Evolutionary conservation across 1,140 invertebrate species (phyloP).

Genomic region (Camponotus floridanus): DNA sequence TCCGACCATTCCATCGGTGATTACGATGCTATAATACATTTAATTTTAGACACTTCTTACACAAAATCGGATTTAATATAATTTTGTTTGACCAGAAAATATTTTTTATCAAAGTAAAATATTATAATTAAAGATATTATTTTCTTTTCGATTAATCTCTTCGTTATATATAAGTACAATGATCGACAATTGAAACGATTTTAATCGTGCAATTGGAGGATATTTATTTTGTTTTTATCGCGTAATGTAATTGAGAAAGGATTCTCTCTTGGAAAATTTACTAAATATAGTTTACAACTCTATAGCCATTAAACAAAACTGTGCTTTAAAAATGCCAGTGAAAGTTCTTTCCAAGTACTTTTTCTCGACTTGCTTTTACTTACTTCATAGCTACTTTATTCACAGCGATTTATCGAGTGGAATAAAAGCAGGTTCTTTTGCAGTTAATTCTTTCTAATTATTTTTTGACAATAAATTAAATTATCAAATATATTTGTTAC

Average conservation of each 20-base stretch:
- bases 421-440: not conserved
- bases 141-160: not conserved
- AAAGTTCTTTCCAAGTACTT: not conserved
- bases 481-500: not conserved
- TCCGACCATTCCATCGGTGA: constrained; percentile 15
- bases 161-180: not conserved
- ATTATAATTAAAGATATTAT: not conserved
- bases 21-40: constrained; percentile 37
- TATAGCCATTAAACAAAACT: not conserved
- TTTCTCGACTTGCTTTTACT: not conserved
- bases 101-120: constrained; percentile 30
- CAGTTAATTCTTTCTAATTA: not conserved
- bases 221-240: not conserved
- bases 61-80: constrained; percentile 13
- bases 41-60: constrained; percentile 6
- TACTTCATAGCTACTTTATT: not conserved
- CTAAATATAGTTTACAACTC: not conserved
- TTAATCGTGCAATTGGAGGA: not conserved
- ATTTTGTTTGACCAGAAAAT: not conserved
- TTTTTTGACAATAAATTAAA: not conserved
- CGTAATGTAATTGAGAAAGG: too few relatives aligned
- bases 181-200: not conserved
- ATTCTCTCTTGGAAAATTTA: not conserved
- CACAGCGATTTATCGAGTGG: not conserved
- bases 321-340: constrained; percentile 1